Evolutionary conservation across 2,888 invertebrate species (phyloP).

Genomic region (Synanthedon vespiformis): DNA sequence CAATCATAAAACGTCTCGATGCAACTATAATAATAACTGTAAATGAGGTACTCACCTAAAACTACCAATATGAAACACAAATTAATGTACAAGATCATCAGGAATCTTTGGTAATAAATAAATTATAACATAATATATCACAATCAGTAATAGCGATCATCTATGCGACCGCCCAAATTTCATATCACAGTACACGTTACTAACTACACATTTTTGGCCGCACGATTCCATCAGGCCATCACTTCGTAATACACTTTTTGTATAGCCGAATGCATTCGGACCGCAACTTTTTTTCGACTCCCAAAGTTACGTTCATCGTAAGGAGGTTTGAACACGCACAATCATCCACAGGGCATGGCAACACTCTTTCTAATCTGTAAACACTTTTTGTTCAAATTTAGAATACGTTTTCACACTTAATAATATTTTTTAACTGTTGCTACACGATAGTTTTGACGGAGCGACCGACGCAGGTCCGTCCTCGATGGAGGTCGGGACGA

Average conservation of each 20-base stretch:
- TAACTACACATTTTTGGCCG: conserved; percentile 58
- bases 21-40: conserved; percentile 14
- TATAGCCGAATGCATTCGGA: conserved; percentile 54
- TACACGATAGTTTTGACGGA: conserved; percentile 50
- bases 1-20: conserved; percentile 9
- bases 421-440: conserved; percentile 49
- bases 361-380: conserved; percentile 30
- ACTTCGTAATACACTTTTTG: conserved; percentile 61
- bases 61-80: conserved; percentile 71
- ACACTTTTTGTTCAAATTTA: conserved; percentile 19
- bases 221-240: conserved; percentile 67
- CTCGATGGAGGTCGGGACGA: conserved; percentile 39
- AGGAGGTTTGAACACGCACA: conserved; percentile 21
- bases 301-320: conserved; percentile 62
- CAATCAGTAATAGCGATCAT: conserved; percentile 60
- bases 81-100: conserved; percentile 70
- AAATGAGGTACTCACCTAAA: conserved; percentile 54
- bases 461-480: conserved; percentile 44
- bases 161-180: conserved; percentile 60
- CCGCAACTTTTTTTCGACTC: conserved; percentile 51
- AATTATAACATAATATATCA: conserved; percentile 57
- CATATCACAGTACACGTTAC: conserved; percentile 69
- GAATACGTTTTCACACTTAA: conserved; percentile 42
- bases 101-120: conserved; percentile 70
- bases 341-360: conserved; percentile 38